Evolutionary conservation across 2,113 vertebrate genomes (phyloP).

Genomic region (Jacana jacana): DNA sequence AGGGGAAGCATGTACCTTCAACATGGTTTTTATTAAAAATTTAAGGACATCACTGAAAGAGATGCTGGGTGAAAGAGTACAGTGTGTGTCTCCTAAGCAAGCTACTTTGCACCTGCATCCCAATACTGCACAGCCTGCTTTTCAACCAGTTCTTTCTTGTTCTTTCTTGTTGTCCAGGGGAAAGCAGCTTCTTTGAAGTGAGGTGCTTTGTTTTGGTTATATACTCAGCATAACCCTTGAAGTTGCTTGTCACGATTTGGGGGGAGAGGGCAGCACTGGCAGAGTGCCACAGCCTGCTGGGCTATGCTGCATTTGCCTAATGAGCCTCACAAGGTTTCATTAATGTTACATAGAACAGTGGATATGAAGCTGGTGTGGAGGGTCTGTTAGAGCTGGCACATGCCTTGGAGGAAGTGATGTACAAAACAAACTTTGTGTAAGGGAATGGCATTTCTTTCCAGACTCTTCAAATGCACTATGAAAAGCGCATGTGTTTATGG

Average conservation of each 20-base stretch:
- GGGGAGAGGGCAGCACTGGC: background rate
- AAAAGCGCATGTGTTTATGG: background rate
- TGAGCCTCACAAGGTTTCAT: background rate
- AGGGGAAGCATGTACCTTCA: background rate
- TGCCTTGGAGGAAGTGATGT: background rate
- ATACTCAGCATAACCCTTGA: background rate
- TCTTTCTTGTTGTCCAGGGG: too few relatives aligned
- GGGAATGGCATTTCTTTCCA: background rate
- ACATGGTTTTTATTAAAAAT: background rate
- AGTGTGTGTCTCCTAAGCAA: background rate
- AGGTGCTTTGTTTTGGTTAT: background rate
- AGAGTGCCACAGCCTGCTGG: background rate
- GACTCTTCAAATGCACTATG: background rate
- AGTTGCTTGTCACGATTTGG: background rate
- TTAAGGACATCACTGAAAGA: background rate
- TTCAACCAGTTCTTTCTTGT: background rate
- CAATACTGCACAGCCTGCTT: background rate
- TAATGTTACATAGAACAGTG: background rate
- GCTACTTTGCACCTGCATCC: background rate
- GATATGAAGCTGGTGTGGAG: background rate
- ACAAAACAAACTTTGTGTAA: background rate
- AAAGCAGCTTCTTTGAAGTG: background rate
- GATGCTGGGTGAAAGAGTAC: background rate
- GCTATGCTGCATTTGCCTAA: background rate
- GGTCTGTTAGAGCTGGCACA: background rate